Conservation (phyloP, 2,888 invertebrate species). For the Chrysolina oricalcia region DNA sequence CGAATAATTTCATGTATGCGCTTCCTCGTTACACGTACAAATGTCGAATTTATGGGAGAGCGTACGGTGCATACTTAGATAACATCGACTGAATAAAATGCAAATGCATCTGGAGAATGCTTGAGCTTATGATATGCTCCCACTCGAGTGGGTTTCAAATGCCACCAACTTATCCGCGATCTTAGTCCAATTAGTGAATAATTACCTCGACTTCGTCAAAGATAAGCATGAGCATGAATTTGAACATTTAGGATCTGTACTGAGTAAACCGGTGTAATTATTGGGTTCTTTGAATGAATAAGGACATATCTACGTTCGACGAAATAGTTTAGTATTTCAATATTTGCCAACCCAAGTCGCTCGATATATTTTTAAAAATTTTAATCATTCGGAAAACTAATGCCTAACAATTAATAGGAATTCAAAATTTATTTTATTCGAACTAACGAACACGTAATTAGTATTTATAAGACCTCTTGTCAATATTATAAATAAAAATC, state of each 20-base stretch:
- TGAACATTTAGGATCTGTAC: background rate
- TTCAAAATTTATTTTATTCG: too few relatives aligned
- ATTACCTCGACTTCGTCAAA: conserved; percentile 35
- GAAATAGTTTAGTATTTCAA: too few relatives aligned
- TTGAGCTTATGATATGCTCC: conserved; percentile 13
- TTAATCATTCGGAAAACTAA: too few relatives aligned
- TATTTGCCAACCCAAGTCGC: too few relatives aligned
- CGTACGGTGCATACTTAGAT: conserved; percentile 17
- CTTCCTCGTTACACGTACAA: conserved; percentile 28
- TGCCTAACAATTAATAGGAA: too few relatives aligned
- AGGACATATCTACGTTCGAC: too few relatives aligned
- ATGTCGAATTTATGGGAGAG: conserved; percentile 37
- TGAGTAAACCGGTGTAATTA: background rate
- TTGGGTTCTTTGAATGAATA: background rate
- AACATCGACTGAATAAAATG: conserved; percentile 20
- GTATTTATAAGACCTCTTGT: too few relatives aligned
- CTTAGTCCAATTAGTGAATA: conserved; percentile 42
- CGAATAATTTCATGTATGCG: conserved; percentile 39
- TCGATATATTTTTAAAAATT: too few relatives aligned
- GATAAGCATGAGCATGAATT: conserved; percentile 21
- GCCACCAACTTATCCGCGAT: conserved; percentile 28
- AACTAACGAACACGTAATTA: too few relatives aligned
- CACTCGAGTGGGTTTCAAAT: conserved; percentile 7
- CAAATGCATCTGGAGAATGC: conserved; percentile 16
- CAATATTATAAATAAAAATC: too few relatives aligned